phyloP scores from a whole-genome alignment of 2,888 invertebrate species.

The Drosophila parthenogenetica region DNA sequence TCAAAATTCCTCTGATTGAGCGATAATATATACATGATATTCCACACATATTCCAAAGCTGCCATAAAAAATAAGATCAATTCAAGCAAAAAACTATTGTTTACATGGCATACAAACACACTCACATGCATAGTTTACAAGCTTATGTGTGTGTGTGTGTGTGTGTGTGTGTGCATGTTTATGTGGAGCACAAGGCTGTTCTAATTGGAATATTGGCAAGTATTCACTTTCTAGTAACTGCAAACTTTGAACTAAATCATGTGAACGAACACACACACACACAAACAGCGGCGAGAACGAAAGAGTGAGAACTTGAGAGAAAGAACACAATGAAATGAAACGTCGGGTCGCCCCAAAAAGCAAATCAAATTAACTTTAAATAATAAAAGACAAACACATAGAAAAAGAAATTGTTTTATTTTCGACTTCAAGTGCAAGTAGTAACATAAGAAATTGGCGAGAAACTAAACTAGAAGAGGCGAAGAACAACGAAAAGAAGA shows the following conservation, averaged over 20 bases:
- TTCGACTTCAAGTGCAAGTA: constrained; percentile 69
- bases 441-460: constrained; percentile 42
- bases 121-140: background rate
- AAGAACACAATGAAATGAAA: constrained; percentile 15
- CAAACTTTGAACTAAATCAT: constrained; percentile 28
- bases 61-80: constrained; percentile 1
- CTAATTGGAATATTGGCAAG: constrained; percentile 25
- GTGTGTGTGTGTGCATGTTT: background rate
- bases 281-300: background rate
- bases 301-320: constrained; percentile 8
- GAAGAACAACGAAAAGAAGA: constrained; percentile 16
- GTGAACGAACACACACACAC: constrained; percentile 1
- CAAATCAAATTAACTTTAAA: constrained; percentile 31
- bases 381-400: constrained; percentile 30
- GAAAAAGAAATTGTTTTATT: constrained; percentile 58
- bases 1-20: constrained; percentile 3
- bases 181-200: constrained; percentile 15
- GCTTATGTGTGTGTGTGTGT: background rate
- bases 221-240: constrained; percentile 39
- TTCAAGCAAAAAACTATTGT: constrained; percentile 4
- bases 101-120: constrained; percentile 1
- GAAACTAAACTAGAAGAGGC: constrained; percentile 36
- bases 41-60: background rate
- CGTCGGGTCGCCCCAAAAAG: constrained; percentile 12
- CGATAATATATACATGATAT: constrained; percentile 13